These are phyloP conservation scores for Mirounga angustirostris DNA, from an alignment of 2,113 vertebrate species.

Conservation along the genomic window DNA sequence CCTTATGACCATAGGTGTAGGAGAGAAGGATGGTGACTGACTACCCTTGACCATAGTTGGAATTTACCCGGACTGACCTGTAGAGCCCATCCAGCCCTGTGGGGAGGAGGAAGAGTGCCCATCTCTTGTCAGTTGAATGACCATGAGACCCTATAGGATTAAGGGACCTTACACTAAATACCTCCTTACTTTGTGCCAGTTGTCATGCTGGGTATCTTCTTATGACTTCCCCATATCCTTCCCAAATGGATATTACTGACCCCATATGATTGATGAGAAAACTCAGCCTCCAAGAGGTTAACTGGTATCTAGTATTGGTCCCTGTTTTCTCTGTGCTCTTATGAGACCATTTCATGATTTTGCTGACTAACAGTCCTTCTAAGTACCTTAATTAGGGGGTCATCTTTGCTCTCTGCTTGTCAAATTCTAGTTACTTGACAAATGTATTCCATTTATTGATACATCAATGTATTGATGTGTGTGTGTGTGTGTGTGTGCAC, in stretches of 20 bases:
- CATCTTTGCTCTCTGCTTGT: slow-evolving; percentile 20
- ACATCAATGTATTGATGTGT: slow-evolving; percentile 9
- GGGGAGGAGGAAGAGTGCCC: neutral
- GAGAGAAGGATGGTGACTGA: neutral
- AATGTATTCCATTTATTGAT: slow-evolving; percentile 46
- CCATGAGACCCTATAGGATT: neutral
- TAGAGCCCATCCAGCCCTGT: neutral
- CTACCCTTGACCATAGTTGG: neutral
- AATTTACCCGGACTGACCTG: neutral
- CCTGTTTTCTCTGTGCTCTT: neutral
- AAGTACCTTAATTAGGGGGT: neutral
- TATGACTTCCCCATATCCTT: neutral
- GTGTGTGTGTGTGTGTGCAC: too few relatives aligned
- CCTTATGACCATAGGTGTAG: neutral
- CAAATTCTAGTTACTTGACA: slow-evolving; percentile 4
- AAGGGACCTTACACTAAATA: neutral
- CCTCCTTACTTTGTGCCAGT: neutral
- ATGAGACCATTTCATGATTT: neutral
- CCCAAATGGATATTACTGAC: neutral
- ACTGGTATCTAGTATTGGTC: neutral
- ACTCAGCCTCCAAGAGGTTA: neutral
- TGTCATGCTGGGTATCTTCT: neutral
- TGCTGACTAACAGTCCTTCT: slow-evolving; percentile 23
- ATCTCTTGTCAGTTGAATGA: neutral
- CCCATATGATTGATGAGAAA: neutral